phyloP scores from a whole-genome alignment of 1,140 invertebrate species.

The Heliconius hermathena region DNA sequence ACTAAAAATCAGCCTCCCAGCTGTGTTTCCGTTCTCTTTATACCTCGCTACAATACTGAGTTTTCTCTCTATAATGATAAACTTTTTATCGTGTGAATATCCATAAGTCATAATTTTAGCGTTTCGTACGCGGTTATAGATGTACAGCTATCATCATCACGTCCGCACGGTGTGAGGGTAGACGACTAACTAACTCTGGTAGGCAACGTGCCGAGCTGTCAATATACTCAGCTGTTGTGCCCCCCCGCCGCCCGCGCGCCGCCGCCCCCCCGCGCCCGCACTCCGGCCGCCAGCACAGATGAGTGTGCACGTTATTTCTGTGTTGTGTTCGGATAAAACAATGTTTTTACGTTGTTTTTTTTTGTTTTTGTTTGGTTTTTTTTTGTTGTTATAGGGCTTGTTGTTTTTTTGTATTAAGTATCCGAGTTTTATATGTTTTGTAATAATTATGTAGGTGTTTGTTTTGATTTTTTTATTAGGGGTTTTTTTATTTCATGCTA shows the following conservation, averaged over 20 bases:
- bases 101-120: conserved; percentile 81
- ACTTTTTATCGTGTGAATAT: conserved; percentile 68
- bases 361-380: neutral
- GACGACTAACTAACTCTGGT: conserved; percentile 70
- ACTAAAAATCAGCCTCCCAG: conserved; percentile 61
- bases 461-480: too few species aligned
- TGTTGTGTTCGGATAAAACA: neutral
- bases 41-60: conserved; percentile 76
- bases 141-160: conserved; percentile 54
- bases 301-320: conserved; percentile 10
- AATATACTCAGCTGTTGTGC: conserved; percentile 82
- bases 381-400: neutral
- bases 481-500: too few species aligned
- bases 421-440: neutral
- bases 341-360: neutral
- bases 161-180: conserved; percentile 66
- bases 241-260: conserved; percentile 54
- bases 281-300: conserved; percentile 41
- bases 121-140: conserved; percentile 65
- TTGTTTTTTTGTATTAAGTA: neutral
- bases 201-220: conserved; percentile 77
- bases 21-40: conserved; percentile 66
- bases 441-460: neutral
- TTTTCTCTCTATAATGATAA: conserved; percentile 66
- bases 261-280: conserved; percentile 52